Percentiles rank a stretch among this genome's conserved stretches.
phyloP scores from a whole-genome alignment of 2,888 invertebrate genomes.

The Erebia aethiops region DNA sequence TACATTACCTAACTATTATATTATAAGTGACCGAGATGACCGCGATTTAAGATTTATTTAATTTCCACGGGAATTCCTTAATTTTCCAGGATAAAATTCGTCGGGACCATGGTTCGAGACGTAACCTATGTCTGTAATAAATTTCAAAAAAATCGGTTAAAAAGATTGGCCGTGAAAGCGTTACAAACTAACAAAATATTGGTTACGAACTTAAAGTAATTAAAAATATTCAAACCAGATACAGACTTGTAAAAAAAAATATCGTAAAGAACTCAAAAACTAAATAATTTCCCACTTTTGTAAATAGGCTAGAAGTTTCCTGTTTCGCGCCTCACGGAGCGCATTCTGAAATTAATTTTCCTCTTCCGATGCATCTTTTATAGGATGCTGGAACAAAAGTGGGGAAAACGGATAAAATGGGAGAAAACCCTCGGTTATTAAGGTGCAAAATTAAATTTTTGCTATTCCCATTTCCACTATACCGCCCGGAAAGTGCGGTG shows the following conservation, averaged over 20 bases:
- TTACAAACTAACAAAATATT: too few species aligned
- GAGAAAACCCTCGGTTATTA: slow-evolving; percentile 48
- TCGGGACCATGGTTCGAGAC: too few species aligned
- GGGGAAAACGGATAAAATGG: slow-evolving; percentile 45
- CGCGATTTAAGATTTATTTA: too few species aligned
- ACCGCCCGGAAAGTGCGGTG: slow-evolving; percentile 43
- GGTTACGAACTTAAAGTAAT: not conserved
- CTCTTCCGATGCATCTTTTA: slow-evolving; percentile 78
- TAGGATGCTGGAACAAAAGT: slow-evolving; percentile 71
- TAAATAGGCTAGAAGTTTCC: slow-evolving; percentile 44
- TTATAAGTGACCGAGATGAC: too few species aligned
- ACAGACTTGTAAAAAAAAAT: not conserved
- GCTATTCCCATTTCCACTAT: slow-evolving; percentile 38
- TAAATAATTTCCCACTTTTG: slow-evolving; percentile 34
- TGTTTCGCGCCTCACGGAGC: slow-evolving; percentile 52
- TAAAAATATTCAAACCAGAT: not conserved
- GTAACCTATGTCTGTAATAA: too few species aligned
- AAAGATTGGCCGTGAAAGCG: too few species aligned
- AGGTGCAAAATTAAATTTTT: slow-evolving; percentile 56
- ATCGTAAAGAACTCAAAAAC: slow-evolving; percentile 22
- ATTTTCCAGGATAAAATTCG: too few species aligned
- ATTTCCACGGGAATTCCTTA: too few species aligned
- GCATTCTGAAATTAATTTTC: slow-evolving; percentile 80
- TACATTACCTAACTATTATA: too few species aligned
- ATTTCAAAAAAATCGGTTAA: too few species aligned